A percentile compares a stretch with the other conserved stretches of the same genome.
These are phyloP conservation scores for Orchesella flavescens DNA, from an alignment of 2,888 invertebrate species.

Conservation along the genomic window DNA sequence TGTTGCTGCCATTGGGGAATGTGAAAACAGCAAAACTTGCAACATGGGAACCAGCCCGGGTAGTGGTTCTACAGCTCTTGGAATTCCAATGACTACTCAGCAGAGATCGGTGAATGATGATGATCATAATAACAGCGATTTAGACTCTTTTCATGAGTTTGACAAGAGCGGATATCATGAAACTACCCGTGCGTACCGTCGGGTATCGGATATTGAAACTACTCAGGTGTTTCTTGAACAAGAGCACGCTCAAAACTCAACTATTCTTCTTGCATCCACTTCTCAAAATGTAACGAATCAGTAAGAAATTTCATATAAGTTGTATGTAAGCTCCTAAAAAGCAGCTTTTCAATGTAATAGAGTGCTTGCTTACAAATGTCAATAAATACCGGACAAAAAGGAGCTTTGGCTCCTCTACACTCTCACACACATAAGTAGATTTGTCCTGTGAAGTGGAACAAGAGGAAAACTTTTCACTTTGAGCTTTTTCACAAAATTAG, in stretches of 20 bases:
- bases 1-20: constrained; percentile 14
- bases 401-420: no score
- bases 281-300: no score
- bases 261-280: background rate
- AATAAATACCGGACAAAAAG: no score
- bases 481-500: no score
- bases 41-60: background rate
- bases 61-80: background rate
- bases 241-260: constrained; percentile 4
- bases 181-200: constrained; percentile 4
- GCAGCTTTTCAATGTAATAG: no score
- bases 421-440: no score
- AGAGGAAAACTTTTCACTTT: no score
- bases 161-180: constrained; percentile 27
- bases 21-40: background rate
- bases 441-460: no score
- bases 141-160: constrained; percentile 21
- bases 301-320: no score
- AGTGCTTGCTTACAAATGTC: no score
- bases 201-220: constrained; percentile 26
- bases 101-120: constrained; percentile 13
- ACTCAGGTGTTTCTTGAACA: constrained; percentile 36
- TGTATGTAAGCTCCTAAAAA: no score
- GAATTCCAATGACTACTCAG: constrained; percentile 33
- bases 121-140: constrained; percentile 20